Evolutionary conservation across 1,140 invertebrate genomes (phyloP).

Genomic region (Drosophila orosa): DNA sequence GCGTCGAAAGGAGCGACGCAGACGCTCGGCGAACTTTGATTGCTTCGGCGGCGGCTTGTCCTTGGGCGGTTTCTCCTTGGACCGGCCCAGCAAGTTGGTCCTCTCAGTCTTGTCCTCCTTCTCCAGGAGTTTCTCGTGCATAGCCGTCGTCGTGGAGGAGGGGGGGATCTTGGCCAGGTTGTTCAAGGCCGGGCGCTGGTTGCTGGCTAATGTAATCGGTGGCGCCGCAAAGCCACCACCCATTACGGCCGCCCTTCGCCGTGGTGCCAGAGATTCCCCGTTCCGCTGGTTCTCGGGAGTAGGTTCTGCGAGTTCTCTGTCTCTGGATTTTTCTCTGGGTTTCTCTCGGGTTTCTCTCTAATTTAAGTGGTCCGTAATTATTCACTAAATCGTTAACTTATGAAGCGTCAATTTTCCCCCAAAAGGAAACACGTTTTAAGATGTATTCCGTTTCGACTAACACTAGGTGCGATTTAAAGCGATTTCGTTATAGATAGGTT

Average conservation of each 20-base stretch:
- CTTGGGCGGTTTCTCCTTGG: conserved; percentile 64
- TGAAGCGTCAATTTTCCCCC: conserved; percentile 64
- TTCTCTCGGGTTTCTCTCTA: conserved; percentile 5
- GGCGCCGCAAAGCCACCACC: conserved; percentile 79
- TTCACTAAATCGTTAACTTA: conserved; percentile 59
- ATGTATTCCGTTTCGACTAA: conserved; percentile 31
- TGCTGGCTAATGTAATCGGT: conserved; percentile 69
- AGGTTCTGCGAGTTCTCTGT: background rate
- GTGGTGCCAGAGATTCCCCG: conserved; percentile 20
- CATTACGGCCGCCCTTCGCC: conserved; percentile 69
- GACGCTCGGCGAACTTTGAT: conserved; percentile 73
- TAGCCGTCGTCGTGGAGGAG: conserved; percentile 40
- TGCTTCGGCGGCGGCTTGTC: conserved; percentile 64
- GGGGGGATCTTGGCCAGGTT: conserved; percentile 13
- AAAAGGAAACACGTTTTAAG: conserved; percentile 35
- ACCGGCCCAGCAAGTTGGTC: conserved; percentile 60
- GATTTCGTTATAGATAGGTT: conserved; percentile 23
- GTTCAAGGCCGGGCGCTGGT: conserved; percentile 31
- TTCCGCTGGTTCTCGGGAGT: conserved; percentile 2
- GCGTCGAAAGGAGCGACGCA: conserved; percentile 76
- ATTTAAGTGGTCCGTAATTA: conserved; percentile 33
- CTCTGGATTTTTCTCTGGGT: background rate
- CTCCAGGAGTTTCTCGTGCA: conserved; percentile 82
- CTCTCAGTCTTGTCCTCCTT: conserved; percentile 78
- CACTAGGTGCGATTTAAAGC: conserved; percentile 41